Evolutionary conservation across 92 coral and sea anemone species (phyloP).

Genomic region (Nematostella vectensis): DNA sequence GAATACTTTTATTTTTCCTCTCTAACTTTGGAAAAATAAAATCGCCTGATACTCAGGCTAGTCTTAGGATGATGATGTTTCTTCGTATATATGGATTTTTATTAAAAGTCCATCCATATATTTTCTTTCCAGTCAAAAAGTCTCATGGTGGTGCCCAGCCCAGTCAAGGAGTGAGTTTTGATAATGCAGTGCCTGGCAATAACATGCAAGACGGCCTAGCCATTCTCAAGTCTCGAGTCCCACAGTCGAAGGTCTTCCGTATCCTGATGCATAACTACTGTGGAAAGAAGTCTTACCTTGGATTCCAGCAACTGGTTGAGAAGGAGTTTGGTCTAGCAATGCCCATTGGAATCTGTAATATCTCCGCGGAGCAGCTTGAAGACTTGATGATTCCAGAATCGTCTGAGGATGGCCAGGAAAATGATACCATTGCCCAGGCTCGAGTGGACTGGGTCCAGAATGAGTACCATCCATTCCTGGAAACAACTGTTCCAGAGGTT

Average conservation of each 20-base stretch:
- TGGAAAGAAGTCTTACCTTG: slow-evolving; percentile 41
- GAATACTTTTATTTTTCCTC: too few species aligned
- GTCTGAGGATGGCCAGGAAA: not conserved
- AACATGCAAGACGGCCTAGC: slow-evolving; percentile 37
- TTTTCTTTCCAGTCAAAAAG: too few species aligned
- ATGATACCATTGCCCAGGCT: slow-evolving; percentile 13
- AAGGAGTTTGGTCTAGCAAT: slow-evolving; percentile 32
- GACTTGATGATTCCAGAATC: slow-evolving; percentile 15
- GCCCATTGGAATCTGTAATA: slow-evolving; percentile 52
- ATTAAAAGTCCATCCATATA: too few species aligned
- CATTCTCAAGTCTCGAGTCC: slow-evolving; percentile 25
- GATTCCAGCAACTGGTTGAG: slow-evolving; percentile 46
- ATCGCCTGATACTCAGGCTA: too few species aligned
- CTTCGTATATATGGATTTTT: too few species aligned
- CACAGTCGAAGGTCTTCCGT: slow-evolving; percentile 31
- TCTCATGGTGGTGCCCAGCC: too few species aligned
- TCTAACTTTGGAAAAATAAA: too few species aligned
- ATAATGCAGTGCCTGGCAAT: slow-evolving; percentile 11
- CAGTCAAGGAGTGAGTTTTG: too few species aligned
- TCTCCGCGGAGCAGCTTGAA: slow-evolving; percentile 47
- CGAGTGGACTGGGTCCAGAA: slow-evolving; percentile 53
- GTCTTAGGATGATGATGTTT: too few species aligned
- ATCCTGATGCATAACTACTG: slow-evolving; percentile 42
- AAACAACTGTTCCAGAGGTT: slow-evolving; percentile 37
- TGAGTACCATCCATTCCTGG: slow-evolving; percentile 53